Percentiles rank a stretch among this genome's conserved stretches.
Evolutionary conservation across 2,113 vertebrate species (phyloP).

Genomic region (Litocranius walleri): DNA sequence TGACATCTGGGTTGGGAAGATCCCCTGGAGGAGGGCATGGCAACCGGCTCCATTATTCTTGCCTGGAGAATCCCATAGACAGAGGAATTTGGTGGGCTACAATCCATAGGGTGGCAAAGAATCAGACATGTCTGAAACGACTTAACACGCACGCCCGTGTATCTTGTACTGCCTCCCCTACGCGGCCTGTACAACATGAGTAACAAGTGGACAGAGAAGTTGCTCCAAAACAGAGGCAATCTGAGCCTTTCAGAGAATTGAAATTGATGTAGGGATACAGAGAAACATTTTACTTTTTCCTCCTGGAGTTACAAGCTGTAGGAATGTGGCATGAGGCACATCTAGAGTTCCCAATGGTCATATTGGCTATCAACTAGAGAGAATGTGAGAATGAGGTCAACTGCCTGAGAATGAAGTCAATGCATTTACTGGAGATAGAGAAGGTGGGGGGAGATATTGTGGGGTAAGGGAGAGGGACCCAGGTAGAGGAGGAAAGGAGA

Average conservation of each 20-base stretch:
- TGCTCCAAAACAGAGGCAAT: neutral
- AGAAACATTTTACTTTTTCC: neutral
- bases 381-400: neutral
- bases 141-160: neutral
- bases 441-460: neutral
- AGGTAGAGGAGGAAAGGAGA: neutral
- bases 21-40: neutral
- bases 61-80: neutral
- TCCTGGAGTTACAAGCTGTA: neutral
- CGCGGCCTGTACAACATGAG: neutral
- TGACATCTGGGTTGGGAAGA: neutral
- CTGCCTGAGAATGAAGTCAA: neutral
- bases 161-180: neutral
- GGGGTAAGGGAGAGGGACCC: neutral
- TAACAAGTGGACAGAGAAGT: neutral
- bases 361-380: neutral
- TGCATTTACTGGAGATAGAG: neutral
- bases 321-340: neutral
- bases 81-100: neutral
- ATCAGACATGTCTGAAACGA: neutral
- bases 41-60: neutral
- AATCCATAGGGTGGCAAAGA: neutral
- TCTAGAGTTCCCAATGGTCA: neutral
- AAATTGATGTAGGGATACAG: neutral
- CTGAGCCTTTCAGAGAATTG: neutral